These are phyloP conservation scores for Drosophila novamexicana DNA, from an alignment of 1,140 invertebrate species.

Conservation along the genomic window DNA sequence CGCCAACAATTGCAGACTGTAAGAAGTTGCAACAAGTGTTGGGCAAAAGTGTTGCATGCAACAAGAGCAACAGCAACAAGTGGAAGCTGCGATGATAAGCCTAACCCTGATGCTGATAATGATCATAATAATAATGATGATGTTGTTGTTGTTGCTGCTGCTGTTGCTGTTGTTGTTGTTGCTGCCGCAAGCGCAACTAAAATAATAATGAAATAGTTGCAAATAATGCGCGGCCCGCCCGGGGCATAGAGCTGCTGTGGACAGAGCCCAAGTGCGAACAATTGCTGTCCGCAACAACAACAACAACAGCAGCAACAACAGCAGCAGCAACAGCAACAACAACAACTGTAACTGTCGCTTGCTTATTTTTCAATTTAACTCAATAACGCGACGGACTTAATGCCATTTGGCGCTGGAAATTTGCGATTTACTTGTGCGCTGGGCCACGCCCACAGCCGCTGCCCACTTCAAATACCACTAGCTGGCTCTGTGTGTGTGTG, in stretches of 20 bases:
- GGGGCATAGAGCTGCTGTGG: constrained; percentile 1
- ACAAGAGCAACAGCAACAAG: not conserved
- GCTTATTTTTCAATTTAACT: constrained; percentile 83
- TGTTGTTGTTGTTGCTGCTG: constrained; percentile 1
- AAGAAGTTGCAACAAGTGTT: constrained; percentile 15
- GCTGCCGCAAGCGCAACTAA: constrained; percentile 16
- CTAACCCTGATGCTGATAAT: constrained; percentile 27
- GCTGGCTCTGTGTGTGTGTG: constrained; percentile 9
- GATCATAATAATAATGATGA: constrained; percentile 15
- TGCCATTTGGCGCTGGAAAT: constrained; percentile 80
- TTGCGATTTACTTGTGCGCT: constrained; percentile 67
- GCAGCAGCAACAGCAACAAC: constrained; percentile 31
- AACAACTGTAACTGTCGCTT: constrained; percentile 65
- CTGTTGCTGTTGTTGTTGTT: not conserved
- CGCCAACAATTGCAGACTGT: constrained; percentile 5
- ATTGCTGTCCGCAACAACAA: constrained; percentile 41
- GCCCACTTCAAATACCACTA: constrained; percentile 20
- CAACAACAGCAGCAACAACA: constrained; percentile 22
- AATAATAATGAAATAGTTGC: constrained; percentile 52
- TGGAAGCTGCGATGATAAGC: constrained; percentile 1
- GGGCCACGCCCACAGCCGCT: constrained; percentile 33
- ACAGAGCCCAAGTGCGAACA: constrained; percentile 69
- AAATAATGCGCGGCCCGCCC: constrained; percentile 25
- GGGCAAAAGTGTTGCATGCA: constrained; percentile 16
- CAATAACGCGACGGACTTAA: constrained; percentile 78